Evolutionary conservation across 2,797 vertebrate species (phyloP), one percentile per base, ranked within the genome.

Genomic region (Phalloptychus januarius): DNA sequence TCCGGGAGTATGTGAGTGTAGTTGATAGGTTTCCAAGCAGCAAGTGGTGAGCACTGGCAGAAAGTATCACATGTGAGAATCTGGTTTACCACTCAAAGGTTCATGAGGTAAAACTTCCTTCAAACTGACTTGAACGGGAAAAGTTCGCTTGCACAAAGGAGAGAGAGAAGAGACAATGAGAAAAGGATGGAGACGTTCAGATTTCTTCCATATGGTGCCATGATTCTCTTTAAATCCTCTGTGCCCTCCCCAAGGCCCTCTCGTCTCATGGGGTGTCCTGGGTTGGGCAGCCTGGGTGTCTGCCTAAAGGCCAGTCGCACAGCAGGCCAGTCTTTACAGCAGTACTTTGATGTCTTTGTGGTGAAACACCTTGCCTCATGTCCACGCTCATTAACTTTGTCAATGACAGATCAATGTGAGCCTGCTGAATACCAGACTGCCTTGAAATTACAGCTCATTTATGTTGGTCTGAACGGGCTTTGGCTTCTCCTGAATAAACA

Each of bases 341-440:
- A 7, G 79, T 85, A 82, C 93, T 94, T 94, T 95, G 93, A 94
- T 91, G 92, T 94, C 93, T 94, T 94, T 95, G 94, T 93, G 91
- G 85, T 13, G 72, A 82, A 91, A 80, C 89, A 91, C 73, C 52
- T 77, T 79, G 89, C 90, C 91, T 93, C 89, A 90, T 81, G 92
- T 93, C 93, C 91, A 92, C 82, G 90, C 93, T 94, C 93, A 90
- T 94, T 94, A 95, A 94, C 93, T 93, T 87, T 82, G 85, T 93
- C 93, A 92, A 90, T 93, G 92, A 93, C 89, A 79, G 92, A 93
- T 94, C 94, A 93, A 93, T 93, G 89, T 86, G 83, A 88, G 86
- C 63, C 81, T 71, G 83, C 82, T 83, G 82, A 89, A 91, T 5
- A 70, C 79, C 12, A 79, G n/a, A 2, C 83, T 71, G 85, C 81